phyloP scores from a whole-genome alignment of 2,888 invertebrate species.

The Bhutanitis thaidina region DNA sequence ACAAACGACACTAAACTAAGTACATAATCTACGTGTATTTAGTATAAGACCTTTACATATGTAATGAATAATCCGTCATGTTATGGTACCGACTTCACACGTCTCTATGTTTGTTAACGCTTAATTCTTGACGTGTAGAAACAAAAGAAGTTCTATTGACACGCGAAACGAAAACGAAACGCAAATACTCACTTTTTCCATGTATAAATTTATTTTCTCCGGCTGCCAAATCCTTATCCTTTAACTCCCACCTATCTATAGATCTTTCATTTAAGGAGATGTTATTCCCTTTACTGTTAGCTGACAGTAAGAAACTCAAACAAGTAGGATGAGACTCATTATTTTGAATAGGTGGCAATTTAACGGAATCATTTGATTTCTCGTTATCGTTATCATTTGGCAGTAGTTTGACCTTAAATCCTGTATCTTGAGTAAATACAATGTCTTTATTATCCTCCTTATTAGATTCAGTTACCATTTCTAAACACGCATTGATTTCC shows the following conservation, averaged over 20 bases:
- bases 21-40: too few relatives aligned
- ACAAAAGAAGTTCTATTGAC: too few relatives aligned
- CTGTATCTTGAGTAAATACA: slow-evolving; percentile 42
- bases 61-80: too few relatives aligned
- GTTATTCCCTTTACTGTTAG: slow-evolving; percentile 30
- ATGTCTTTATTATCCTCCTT: slow-evolving; percentile 33
- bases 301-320: slow-evolving; percentile 49
- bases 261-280: slow-evolving; percentile 32
- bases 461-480: slow-evolving; percentile 21
- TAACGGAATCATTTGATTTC: slow-evolving; percentile 36
- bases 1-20: too few relatives aligned
- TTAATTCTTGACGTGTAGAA: too few relatives aligned
- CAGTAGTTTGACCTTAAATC: slow-evolving; percentile 43
- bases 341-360: slow-evolving; percentile 56
- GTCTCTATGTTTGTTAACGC: too few relatives aligned
- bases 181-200: slow-evolving; percentile 43
- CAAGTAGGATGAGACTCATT: slow-evolving; percentile 35
- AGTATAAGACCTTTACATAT: too few relatives aligned
- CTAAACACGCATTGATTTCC: slow-evolving; percentile 38
- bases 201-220: slow-evolving; percentile 53
- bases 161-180: too few relatives aligned
- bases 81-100: too few relatives aligned
- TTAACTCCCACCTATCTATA: slow-evolving; percentile 48
- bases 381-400: slow-evolving; percentile 23
- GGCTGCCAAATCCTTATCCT: slow-evolving; percentile 46